Conservation (phyloP, 2,797 vertebrate species). For the Typhlichthys eigenmanni region DNA sequence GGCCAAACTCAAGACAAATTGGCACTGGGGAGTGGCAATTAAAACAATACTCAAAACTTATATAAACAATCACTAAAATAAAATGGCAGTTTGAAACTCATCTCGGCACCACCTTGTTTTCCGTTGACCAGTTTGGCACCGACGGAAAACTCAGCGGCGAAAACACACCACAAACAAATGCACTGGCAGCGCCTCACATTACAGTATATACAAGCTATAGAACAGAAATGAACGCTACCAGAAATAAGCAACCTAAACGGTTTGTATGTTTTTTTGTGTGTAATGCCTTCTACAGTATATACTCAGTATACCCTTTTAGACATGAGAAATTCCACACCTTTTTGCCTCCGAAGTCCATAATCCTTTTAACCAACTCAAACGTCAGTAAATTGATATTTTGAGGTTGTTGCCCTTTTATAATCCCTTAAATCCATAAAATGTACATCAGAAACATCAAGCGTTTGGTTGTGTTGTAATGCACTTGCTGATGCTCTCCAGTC, state of each 20-base stretch:
- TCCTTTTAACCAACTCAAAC: slow-evolving; percentile 46
- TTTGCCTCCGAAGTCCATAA: slow-evolving; percentile 6
- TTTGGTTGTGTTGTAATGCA: slow-evolving; percentile 72
- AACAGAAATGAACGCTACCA: slow-evolving; percentile 60
- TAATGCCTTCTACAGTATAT: slow-evolving; percentile 20
- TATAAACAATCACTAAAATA: slow-evolving; percentile 24
- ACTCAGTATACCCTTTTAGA: neutral
- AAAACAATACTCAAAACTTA: slow-evolving; percentile 49
- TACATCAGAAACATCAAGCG: slow-evolving; percentile 59
- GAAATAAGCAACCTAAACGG: slow-evolving; percentile 47
- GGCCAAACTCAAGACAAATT: slow-evolving; percentile 36
- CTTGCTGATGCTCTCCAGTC: slow-evolving; percentile 56
- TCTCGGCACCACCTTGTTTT: slow-evolving; percentile 52
- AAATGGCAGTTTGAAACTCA: slow-evolving; percentile 1
- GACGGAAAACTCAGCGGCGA: slow-evolving; percentile 56
- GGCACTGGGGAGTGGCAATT: slow-evolving; percentile 52
- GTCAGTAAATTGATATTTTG: slow-evolving; percentile 56
- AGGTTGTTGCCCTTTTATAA: slow-evolving; percentile 34
- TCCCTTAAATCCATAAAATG: slow-evolving; percentile 44
- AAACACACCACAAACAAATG: slow-evolving; percentile 69
- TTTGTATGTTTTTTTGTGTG: slow-evolving; percentile 41
- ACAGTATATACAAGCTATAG: slow-evolving; percentile 76
- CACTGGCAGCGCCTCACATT: slow-evolving; percentile 75
- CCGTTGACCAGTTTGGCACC: slow-evolving; percentile 25
- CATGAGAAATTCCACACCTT: slow-evolving; percentile 1